Conservation (phyloP, 2,113 vertebrate genomes). For the Aptenodytes patagonicus region DNA sequence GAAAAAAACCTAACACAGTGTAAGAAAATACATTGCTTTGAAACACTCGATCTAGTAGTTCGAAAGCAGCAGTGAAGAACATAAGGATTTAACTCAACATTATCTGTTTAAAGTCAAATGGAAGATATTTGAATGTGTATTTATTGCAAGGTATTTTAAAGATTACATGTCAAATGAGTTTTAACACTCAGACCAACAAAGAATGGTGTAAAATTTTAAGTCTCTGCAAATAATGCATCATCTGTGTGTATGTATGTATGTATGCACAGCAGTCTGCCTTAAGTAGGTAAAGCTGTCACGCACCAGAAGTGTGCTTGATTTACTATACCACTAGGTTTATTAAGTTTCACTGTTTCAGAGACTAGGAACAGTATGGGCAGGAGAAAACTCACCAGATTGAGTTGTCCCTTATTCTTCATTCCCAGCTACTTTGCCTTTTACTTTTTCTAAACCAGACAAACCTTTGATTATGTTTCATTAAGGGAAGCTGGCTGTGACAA, state of each 20-base stretch:
- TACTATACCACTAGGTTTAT: neutral
- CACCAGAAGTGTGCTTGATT: neutral
- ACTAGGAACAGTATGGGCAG: neutral
- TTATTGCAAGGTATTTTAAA: neutral
- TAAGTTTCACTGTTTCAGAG: neutral
- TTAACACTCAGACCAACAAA: neutral
- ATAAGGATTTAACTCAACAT: neutral
- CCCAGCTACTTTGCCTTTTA: neutral
- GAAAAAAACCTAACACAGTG: neutral
- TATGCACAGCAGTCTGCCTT: neutral
- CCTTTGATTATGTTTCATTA: neutral
- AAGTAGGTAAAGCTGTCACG: neutral
- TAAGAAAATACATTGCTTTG: neutral
- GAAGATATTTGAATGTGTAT: neutral
- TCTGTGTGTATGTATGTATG: no score
- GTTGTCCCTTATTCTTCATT: neutral
- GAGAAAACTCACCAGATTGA: neutral
- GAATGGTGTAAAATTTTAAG: neutral
- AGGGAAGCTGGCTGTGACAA: neutral
- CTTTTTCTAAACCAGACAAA: neutral
- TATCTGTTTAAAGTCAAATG: neutral
- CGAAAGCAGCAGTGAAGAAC: neutral
- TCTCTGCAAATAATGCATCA: neutral
- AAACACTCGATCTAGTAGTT: neutral
- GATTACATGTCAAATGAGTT: neutral